Evolutionary conservation across 2,888 invertebrate genomes (phyloP).

Genomic region (Nomada fucata): DNA sequence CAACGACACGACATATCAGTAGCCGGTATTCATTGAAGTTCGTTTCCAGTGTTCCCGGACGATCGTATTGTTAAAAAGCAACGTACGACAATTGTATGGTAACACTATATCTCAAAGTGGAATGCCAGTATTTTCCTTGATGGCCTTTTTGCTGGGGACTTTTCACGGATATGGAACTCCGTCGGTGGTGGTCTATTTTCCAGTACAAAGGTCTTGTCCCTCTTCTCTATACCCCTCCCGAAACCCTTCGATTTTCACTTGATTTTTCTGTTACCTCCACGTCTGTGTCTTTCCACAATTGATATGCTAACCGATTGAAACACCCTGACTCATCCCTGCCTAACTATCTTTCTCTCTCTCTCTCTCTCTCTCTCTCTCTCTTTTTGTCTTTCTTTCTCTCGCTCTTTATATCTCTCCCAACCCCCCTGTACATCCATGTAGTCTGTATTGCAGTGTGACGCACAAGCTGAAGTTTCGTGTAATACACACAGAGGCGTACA

Average conservation of each 20-base stretch:
- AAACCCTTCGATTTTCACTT: conserved; percentile 5
- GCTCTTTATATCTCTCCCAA: neutral
- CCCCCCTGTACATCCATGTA: conserved; percentile 42
- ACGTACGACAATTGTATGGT: conserved; percentile 55
- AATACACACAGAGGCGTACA: conserved; percentile 1
- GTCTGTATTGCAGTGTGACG: conserved; percentile 67
- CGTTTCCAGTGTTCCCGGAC: conserved; percentile 71
- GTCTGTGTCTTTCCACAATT: conserved; percentile 48
- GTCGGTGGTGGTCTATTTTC: conserved; percentile 71
- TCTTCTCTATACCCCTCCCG: conserved; percentile 1
- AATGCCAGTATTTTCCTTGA: conserved; percentile 74
- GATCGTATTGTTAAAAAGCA: conserved; percentile 52
- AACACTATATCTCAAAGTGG: conserved; percentile 72
- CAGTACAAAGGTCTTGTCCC: conserved; percentile 49
- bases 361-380: neutral
- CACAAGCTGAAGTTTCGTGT: conserved; percentile 65
- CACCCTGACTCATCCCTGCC: conserved; percentile 3
- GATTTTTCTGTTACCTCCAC: conserved; percentile 46
- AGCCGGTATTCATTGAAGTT: conserved; percentile 6
- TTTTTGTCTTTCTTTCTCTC: neutral
- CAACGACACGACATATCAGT: too few relatives aligned
- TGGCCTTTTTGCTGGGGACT: conserved; percentile 73
- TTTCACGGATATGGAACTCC: conserved; percentile 64
- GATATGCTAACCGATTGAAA: conserved; percentile 46
- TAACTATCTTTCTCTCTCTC: neutral